Percentiles rank a stretch among this genome's conserved stretches.
Evolutionary conservation across 2,113 vertebrate genomes (phyloP).

Genomic region (Eclectus roratus): DNA sequence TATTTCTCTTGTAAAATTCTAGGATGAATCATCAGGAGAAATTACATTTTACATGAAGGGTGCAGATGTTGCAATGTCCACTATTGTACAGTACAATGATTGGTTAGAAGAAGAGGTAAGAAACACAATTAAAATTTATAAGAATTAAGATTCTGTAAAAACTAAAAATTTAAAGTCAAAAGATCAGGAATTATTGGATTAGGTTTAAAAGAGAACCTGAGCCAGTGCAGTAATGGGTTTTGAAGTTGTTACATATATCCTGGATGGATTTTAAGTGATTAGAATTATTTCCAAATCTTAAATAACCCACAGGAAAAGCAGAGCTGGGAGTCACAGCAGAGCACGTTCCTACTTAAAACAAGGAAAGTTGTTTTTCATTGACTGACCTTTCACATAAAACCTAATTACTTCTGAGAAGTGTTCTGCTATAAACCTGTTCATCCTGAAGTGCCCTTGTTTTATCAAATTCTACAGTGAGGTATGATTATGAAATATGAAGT

Average conservation of each 20-base stretch:
- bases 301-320: not conserved
- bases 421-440: not conserved
- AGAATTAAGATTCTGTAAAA: not conserved
- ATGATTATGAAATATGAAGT: not conserved
- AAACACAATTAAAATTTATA: not conserved
- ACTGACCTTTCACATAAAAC: not conserved
- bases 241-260: not conserved
- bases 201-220: not conserved
- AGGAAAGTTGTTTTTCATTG: not conserved
- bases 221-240: not conserved
- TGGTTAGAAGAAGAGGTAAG: slow-evolving; percentile 97
- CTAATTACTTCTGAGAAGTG: not conserved
- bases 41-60: slow-evolving; percentile 99
- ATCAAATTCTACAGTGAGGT: not conserved
- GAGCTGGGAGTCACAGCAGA: not conserved
- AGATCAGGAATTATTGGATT: not conserved
- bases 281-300: not conserved
- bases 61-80: slow-evolving; percentile 93
- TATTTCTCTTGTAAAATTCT: not conserved
- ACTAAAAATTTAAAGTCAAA: not conserved
- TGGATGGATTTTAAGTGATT: not conserved
- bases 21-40: slow-evolving; percentile 94
- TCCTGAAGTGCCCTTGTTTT: not conserved
- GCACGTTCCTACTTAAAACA: not conserved
- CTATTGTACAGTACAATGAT: slow-evolving; percentile 96